phyloP scores from a whole-genome alignment of 2,888 invertebrate species.

The Acrobasis repandana region DNA sequence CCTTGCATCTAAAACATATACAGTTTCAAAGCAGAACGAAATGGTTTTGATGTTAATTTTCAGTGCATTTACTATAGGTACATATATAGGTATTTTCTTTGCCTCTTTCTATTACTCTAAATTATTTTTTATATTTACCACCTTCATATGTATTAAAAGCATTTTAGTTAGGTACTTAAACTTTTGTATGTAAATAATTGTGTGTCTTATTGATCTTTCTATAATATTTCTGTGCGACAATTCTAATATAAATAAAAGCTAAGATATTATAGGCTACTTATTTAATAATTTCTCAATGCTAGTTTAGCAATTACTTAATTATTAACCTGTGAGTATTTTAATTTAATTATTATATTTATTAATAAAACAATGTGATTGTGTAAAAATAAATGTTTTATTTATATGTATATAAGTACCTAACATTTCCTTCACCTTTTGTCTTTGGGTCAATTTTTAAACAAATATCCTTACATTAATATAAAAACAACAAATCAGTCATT shows the following conservation, averaged over 20 bases:
- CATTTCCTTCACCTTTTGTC: no score
- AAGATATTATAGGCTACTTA: constrained; percentile 8
- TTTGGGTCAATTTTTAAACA: no score
- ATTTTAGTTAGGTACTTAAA: background rate
- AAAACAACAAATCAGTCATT: no score
- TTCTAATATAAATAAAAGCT: background rate
- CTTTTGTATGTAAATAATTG: background rate
- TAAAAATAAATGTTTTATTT: constrained; percentile 20
- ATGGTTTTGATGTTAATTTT: no score
- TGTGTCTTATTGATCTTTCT: background rate
- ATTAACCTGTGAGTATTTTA: constrained; percentile 23
- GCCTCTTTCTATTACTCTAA: no score
- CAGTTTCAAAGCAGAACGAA: no score
- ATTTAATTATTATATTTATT: constrained; percentile 11
- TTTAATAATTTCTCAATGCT: constrained; percentile 24
- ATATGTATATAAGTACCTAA: background rate
- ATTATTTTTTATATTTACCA: no score
- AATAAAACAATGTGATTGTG: constrained; percentile 27
- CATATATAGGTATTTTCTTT: no score
- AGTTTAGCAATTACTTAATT: constrained; percentile 24
- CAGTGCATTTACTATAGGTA: no score
- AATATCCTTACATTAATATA: no score
- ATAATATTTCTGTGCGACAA: constrained; percentile 9
- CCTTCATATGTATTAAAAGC: no score
- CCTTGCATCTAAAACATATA: no score